These are phyloP conservation scores for Cerceris ruficornis DNA, from an alignment of 2,888 invertebrate species.

Conservation along the genomic window DNA sequence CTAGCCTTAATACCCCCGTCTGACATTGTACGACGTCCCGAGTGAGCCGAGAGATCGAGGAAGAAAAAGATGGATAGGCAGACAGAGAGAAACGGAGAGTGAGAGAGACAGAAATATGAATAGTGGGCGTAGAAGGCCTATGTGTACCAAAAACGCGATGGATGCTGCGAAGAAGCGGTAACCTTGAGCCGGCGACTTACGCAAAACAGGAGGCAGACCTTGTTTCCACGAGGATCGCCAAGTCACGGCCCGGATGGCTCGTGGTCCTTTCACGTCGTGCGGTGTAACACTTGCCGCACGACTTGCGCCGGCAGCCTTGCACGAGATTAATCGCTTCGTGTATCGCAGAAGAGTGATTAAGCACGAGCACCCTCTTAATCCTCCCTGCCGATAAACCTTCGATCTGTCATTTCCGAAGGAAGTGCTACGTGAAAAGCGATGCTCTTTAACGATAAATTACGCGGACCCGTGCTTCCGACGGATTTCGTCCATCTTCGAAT, in stretches of 20 bases:
- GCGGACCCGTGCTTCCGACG: background rate
- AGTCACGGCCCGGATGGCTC: background rate
- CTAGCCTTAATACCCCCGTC: background rate
- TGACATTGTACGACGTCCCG: background rate
- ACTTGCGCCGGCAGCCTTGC: slow-evolving; percentile 11
- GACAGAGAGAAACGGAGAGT: too few relatives aligned
- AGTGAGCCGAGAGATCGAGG: background rate
- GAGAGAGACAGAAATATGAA: too few relatives aligned
- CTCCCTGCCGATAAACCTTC: slow-evolving; percentile 6
- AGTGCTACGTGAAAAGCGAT: background rate
- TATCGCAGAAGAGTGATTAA: slow-evolving; percentile 10
- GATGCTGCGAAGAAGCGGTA: too few relatives aligned
- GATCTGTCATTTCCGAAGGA: slow-evolving; percentile 6
- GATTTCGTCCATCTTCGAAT: background rate
- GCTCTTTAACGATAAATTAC: slow-evolving; percentile 3
- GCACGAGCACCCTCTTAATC: slow-evolving; percentile 6
- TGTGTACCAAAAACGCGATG: background rate
- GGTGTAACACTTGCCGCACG: slow-evolving; percentile 13
- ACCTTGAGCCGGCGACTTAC: slow-evolving; percentile 8
- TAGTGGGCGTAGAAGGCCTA: slow-evolving; percentile 9
- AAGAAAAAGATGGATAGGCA: too few relatives aligned
- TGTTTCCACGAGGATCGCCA: slow-evolving; percentile 2
- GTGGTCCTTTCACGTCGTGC: background rate
- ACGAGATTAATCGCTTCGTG: slow-evolving; percentile 18
- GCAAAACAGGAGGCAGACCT: background rate